A percentile compares a stretch with the other conserved stretches of the same genome.
Conservation (phyloP, 2,113 vertebrate genomes). For the Hypomesus transpacificus region DNA sequence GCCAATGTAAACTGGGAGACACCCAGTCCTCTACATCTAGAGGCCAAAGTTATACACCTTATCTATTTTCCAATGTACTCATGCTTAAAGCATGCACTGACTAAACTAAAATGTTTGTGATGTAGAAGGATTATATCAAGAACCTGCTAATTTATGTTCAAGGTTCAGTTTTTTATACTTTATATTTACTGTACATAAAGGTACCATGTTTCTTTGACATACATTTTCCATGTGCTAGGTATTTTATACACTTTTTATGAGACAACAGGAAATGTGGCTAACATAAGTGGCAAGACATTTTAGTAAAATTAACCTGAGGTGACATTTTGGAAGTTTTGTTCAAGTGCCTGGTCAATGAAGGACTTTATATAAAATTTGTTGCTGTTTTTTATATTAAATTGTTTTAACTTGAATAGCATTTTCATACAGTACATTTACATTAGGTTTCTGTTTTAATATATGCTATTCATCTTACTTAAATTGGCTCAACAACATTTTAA, state of each 20-base stretch:
- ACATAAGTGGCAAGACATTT: constrained; percentile 26
- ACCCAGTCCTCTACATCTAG: constrained; percentile 32
- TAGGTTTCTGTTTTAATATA: constrained; percentile 2
- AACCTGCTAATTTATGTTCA: constrained; percentile 69
- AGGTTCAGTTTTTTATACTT: constrained; percentile 66
- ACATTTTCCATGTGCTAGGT: constrained; percentile 45
- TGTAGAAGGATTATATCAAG: constrained; percentile 67
- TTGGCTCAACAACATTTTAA: not conserved
- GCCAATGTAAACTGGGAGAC: constrained; percentile 30
- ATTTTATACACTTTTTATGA: constrained; percentile 38
- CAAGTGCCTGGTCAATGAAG: constrained; percentile 98
- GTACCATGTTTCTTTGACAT: constrained; percentile 59
- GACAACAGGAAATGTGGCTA: constrained; percentile 45
- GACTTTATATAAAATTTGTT: constrained; percentile 61
- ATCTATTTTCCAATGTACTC: constrained; percentile 38
- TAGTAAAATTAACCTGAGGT: constrained; percentile 41
- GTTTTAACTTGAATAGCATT: not conserved
- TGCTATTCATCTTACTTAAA: not conserved
- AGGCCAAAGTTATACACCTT: constrained; percentile 56
- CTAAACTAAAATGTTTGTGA: constrained; percentile 58
- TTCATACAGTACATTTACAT: not conserved
- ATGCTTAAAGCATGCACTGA: constrained; percentile 70
- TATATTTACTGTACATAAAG: constrained; percentile 50
- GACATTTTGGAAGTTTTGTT: constrained; percentile 52
- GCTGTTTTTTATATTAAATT: constrained; percentile 50